Evolutionary conservation across 1,140 invertebrate species (phyloP), one percentile per base, ranked within the genome.

Genomic region (Vanessa atalanta): DNA sequence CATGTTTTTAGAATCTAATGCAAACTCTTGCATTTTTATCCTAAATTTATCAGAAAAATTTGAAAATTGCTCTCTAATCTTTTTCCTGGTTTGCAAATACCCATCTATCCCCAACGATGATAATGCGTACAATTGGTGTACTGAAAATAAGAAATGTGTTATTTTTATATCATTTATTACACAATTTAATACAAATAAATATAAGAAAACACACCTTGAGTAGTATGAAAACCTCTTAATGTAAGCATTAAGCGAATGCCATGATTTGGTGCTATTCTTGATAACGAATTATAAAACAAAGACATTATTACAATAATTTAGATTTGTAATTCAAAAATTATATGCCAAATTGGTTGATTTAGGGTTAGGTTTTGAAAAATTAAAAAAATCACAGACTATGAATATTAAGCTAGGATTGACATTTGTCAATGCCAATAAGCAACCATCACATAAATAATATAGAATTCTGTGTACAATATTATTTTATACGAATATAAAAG

Each of bases 11-110:
- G 94, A 84, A 12, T 94, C 81, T 0, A 82, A 74, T 9, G 94
- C 83, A 88, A 94, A 95, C 55, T 95, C 94, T 15, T 73, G 83
- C 96, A 97, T 97, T 93, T 96, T 96, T 0, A 76, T 60, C 65
- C 93, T 93, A 84, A 97, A 97, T 65, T 95, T 95, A 16, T 95
- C 94, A 75, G 94, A 93, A 31, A 88, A 84, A 87, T 95, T 95
- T 72, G 95, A 70, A 79, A 91, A 91, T 76, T 91, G 95, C 72
- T 92, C 90, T 57, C 93, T 93, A 0, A 93, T 89, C 73, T 84
- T 89, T 20, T 94, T 90, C 76, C 95, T 89, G 37, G 93, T 81
- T 53, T 91, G 81, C 53, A 94, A 81, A 82, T 95, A 97, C 0
- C 85, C 85, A 83, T 94, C 93, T 8, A 96, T 67, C 6, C 96